Conservation (phyloP, 1,140 invertebrate species). For the Ceratoteleas bidentatus region DNA sequence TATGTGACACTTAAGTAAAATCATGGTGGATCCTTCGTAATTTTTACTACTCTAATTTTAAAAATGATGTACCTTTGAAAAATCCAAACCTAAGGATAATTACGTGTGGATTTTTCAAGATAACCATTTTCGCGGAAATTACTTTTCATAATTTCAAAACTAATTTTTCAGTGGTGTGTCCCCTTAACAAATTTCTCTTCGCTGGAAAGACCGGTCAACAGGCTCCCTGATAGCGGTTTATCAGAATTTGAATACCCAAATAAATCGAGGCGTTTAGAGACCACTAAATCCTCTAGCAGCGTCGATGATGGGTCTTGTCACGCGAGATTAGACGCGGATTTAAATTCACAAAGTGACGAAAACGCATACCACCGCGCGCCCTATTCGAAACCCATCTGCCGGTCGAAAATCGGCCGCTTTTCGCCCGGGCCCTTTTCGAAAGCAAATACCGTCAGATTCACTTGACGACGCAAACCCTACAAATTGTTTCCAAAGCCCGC, state of each 20-base stretch:
- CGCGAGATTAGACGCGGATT: slow-evolving; percentile 27
- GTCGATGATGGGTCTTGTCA: slow-evolving; percentile 10
- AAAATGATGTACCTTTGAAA: too few relatives aligned
- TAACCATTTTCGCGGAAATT: too few relatives aligned
- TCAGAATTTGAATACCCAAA: slow-evolving; percentile 1
- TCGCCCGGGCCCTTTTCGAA: background rate
- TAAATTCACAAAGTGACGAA: slow-evolving; percentile 20
- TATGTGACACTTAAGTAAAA: too few relatives aligned
- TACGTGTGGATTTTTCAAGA: too few relatives aligned
- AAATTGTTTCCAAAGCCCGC: slow-evolving; percentile 14
- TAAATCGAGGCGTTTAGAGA: background rate
- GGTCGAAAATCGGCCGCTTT: slow-evolving; percentile 3
- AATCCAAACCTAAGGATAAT: too few relatives aligned
- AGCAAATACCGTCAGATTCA: background rate
- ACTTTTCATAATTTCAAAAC: too few relatives aligned
- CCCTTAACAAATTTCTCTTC: too few relatives aligned
- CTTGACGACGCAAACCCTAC: background rate
- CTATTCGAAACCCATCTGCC: slow-evolving; percentile 16
- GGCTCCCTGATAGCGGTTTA: background rate
- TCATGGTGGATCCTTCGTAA: too few relatives aligned
- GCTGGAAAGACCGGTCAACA: too few relatives aligned
- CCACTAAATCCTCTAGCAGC: slow-evolving; percentile 8
- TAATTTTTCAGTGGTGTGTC: too few relatives aligned
- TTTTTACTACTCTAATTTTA: too few relatives aligned
- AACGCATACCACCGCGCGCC: too few relatives aligned